Base-by-base conservation (phyloP, 2,888 invertebrate species). In the Melinaea marsaeus region DNA sequence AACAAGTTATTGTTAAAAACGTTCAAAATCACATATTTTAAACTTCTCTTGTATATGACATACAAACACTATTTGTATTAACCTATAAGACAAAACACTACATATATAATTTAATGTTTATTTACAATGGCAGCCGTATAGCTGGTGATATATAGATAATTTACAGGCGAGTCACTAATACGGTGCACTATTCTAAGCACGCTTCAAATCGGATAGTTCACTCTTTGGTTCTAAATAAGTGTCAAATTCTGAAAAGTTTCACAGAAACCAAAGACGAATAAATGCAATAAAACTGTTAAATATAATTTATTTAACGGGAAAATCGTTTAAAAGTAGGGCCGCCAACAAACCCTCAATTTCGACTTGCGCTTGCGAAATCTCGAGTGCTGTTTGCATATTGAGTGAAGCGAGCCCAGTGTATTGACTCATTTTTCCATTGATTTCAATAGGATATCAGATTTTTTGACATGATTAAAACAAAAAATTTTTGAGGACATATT, bases 81-180 rank as follows among this genome's bases (percentile, higher is more conserved):
- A 60, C 11, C 42, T 47, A 48, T 37, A 33, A 34, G 33, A 51
- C 13, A n/a, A 47, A 45, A 55, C 7, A 32, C 32, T 48, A 63
- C 37, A 47, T 45, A 45, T 57, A 58, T 37, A 48, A 57, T 37
- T 6, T 42, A 47, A 66, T 64, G 68, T 59, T 57, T 72, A 69
- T 72, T 63, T 72, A 76, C 74, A 73, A 72, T 78, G 79, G 79
- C 79, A 78, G 79, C 78, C 67, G 62, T 58, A 72, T 76, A 78
- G 79, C 79, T 71, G 78, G 79, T 75, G 68, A 72, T 66, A 58
- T 45, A 60, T 60, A 55, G 54, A 64, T 65, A 70, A 68, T 69
- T 66, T 69, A 68, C 68, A 71, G 33, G 63, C 64, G 64, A 64
- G 13, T 60, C 42, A 48, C 47, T 48, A 13, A 60, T 60, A 54